Base-by-base conservation (phyloP, 1,140 invertebrate species). In the Drosophila paulistorum region DNA sequence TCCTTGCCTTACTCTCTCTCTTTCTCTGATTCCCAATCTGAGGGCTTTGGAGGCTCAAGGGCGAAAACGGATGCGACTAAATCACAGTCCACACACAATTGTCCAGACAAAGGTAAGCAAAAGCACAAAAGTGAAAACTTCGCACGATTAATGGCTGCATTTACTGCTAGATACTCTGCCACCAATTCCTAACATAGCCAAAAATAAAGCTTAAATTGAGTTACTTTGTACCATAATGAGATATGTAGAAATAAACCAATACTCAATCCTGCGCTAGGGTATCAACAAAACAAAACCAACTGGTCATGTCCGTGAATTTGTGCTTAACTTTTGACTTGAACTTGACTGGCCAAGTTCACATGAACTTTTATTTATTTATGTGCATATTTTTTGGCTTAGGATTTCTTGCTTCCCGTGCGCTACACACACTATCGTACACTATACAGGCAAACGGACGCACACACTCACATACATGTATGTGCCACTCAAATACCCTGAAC, bases 81-180 rank as follows among this genome's bases (percentile, higher is more conserved):
- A 66, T 75, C 71, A 68, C 61, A 76, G 68, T n/a, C 11, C 26
- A 33, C n/a, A 30, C 9, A 54, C 58, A 75, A 42, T 62, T 71
- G 55, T 45, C 62, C 68, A 60, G 58, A 63, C 64, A 65, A 65
- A 83, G 72, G 69, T 77, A 83, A 87, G 66, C 65, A 83, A 87
- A 51, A 61, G 54, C n/a, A 17, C n/a, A 61, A 55, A 60, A 79
- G 61, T 23, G 48, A 65, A 48, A 45, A 45, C 14, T 14, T 17
- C 13, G 3, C 41, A n/a, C 11, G 41, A 10, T 37, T 10, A 37
- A 37, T 37, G 37, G 11, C 37, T 10, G 11, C 4, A 1, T 39
- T 11, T 13, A 39, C 11, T 39, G 37, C 37, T 3, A 39, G 3
- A 39, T 39, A 39, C 37, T 11, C 11, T 39, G 37, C 37, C 6